Evolutionary conservation across 1,140 invertebrate genomes (phyloP).

Genomic region (Hycleus phaleratus): DNA sequence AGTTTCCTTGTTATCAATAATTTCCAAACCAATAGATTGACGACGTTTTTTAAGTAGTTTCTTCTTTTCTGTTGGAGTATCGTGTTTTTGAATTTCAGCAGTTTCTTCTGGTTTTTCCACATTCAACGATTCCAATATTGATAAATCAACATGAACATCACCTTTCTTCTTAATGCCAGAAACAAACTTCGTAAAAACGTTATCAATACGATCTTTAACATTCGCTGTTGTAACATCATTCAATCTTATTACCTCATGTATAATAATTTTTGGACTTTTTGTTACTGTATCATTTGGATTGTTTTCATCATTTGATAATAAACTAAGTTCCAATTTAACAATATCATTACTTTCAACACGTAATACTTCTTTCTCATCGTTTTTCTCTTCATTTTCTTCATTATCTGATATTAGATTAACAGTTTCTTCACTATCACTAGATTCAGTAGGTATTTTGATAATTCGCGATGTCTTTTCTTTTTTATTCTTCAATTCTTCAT

Average conservation of each 20-base stretch:
- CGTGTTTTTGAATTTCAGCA: too few species aligned
- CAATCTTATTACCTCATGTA: constrained; percentile 18
- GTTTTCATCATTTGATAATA: too few species aligned
- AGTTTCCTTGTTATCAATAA: background rate
- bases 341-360: too few species aligned
- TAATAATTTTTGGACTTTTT: constrained; percentile 4
- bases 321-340: too few species aligned
- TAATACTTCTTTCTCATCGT: too few species aligned
- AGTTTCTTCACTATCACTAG: background rate
- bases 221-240: constrained; percentile 7
- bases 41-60: too few species aligned
- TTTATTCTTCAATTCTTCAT: background rate
- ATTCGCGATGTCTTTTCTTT: constrained; percentile 5
- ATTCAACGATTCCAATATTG: background rate
- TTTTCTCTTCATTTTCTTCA: background rate
- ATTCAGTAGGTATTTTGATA: background rate
- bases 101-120: background rate
- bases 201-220: constrained; percentile 12
- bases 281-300: background rate
- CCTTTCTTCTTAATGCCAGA: constrained; percentile 11
- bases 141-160: background rate
- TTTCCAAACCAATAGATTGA: background rate
- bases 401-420: background rate
- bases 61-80: too few species aligned
- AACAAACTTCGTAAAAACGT: constrained; percentile 16